phyloP scores from a whole-genome alignment of 2,888 invertebrate species.

The Pristionchus exspectatus region DNA sequence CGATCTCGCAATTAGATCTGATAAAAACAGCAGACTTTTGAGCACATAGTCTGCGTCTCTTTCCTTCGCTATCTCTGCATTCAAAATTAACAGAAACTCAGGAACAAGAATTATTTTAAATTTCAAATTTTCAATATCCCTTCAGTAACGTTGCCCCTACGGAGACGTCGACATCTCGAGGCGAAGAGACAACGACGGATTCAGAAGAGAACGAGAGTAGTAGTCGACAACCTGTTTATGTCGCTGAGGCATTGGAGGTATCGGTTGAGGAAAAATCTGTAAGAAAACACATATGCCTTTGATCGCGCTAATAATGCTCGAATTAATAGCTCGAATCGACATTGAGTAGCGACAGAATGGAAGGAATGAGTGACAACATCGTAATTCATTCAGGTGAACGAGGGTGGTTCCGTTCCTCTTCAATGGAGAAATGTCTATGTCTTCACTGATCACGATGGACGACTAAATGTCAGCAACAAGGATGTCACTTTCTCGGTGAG shows the following conservation, averaged over 20 bases:
- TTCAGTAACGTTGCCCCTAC: conserved; percentile 12
- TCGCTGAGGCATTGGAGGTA: conserved; percentile 68
- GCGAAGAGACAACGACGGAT: conserved; percentile 19
- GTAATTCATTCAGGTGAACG: conserved; percentile 62
- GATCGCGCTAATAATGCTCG: background rate
- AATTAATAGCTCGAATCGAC: background rate
- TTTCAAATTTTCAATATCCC: background rate
- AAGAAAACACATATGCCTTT: background rate
- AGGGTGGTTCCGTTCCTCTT: conserved; percentile 70
- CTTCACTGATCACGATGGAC: conserved; percentile 67
- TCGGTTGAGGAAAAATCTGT: background rate
- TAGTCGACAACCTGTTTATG: conserved; percentile 63
- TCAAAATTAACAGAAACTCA: background rate
- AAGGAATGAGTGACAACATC: background rate
- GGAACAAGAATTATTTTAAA: background rate
- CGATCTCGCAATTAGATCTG: no score
- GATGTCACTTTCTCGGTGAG: conserved; percentile 67
- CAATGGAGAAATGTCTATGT: conserved; percentile 77
- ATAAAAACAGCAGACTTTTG: no score
- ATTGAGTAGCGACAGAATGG: background rate
- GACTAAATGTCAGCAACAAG: conserved; percentile 65
- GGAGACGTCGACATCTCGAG: conserved; percentile 5
- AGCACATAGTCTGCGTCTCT: no score
- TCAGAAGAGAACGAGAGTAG: conserved; percentile 43
- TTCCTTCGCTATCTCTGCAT: no score